phyloP scores from a whole-genome alignment of 2,797 vertebrate genomes.

The Lutjanus campechanus region DNA sequence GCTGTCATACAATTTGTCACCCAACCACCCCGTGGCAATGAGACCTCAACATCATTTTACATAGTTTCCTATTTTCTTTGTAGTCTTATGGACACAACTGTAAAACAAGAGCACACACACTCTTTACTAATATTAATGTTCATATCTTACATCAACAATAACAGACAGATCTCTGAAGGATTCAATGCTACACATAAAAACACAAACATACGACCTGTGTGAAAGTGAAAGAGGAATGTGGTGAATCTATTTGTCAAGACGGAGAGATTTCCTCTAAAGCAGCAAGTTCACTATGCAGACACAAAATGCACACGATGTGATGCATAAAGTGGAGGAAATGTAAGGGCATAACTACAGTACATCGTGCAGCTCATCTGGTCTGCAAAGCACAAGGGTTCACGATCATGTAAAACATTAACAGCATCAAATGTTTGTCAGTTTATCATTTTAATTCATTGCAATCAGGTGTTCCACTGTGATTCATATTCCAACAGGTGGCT shows the following conservation, averaged over 20 bases:
- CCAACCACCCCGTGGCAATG: neutral
- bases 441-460: neutral
- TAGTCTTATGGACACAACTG: neutral
- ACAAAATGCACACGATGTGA: conserved; percentile 23
- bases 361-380: conserved; percentile 3
- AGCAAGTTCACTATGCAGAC: conserved; percentile 8
- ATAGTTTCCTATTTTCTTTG: conserved; percentile 11
- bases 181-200: neutral
- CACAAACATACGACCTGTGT: neutral
- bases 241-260: conserved; percentile 47
- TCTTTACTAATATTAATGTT: neutral
- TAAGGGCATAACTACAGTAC: conserved; percentile 2
- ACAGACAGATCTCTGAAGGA: conserved; percentile 22
- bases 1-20: neutral
- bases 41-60: neutral
- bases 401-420: neutral
- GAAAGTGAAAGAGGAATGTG: conserved; percentile 75
- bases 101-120: neutral
- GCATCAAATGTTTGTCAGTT: neutral
- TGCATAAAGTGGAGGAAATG: conserved; percentile 2
- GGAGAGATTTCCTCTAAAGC: conserved; percentile 59
- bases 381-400: conserved; percentile 28
- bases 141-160: conserved; percentile 20
- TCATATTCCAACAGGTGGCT: conserved; percentile 22
- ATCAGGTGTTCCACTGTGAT: conserved; percentile 2